Conservation (phyloP, 2,888 invertebrate genomes). For the Spodoptera picta region DNA sequence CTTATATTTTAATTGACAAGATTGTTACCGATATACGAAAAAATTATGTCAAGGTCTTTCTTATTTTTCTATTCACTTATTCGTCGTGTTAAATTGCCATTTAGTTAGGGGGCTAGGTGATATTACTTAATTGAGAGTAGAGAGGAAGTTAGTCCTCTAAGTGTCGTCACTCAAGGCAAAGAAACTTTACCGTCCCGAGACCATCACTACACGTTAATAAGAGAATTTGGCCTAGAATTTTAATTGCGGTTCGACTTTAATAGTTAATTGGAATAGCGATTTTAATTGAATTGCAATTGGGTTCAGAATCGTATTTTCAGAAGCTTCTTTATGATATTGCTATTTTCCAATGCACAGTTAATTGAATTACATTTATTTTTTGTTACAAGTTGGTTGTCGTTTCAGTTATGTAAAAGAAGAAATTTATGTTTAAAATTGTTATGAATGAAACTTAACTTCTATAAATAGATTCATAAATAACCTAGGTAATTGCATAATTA, state of each 20-base stretch:
- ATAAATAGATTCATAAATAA: no score
- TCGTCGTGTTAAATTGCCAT: no score
- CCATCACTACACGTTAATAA: conserved; percentile 11
- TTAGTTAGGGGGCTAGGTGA: conserved; percentile 10
- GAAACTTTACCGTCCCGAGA: conserved; percentile 3
- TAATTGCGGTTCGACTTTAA: conserved; percentile 19
- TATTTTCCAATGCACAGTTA: background rate
- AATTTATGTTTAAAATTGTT: no score
- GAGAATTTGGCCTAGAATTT: conserved; percentile 36
- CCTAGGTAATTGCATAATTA: no score
- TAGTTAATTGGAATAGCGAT: conserved; percentile 22
- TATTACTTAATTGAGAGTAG: conserved; percentile 13
- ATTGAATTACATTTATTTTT: no score
- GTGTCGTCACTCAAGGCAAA: conserved; percentile 4
- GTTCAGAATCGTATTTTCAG: conserved; percentile 9
- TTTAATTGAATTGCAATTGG: conserved; percentile 12
- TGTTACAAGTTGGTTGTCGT: no score
- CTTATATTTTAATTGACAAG: no score
- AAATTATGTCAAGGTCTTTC: no score
- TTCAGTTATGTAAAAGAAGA: no score
- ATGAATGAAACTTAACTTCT: no score
- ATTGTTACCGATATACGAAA: no score
- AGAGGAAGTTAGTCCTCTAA: conserved; percentile 11
- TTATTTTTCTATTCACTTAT: no score
- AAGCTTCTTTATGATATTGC: background rate